Evolutionary conservation across 2,888 invertebrate genomes (phyloP).

Genomic region (Acrobasis consociella): DNA sequence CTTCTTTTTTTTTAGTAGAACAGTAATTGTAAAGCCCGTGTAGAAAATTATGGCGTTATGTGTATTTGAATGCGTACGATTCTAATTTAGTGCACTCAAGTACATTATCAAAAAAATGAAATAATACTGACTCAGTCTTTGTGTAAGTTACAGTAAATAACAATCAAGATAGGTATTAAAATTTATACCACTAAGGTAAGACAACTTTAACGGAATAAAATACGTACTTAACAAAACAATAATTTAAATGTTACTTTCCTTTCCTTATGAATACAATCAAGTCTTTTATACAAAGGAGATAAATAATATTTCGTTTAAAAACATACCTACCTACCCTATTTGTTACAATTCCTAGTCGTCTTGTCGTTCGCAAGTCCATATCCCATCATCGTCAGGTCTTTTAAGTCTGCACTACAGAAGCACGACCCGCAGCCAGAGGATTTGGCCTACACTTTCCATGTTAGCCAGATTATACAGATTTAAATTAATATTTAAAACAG

Average conservation of each 20-base stretch:
- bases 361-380: slow-evolving; percentile 41
- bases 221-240: neutral
- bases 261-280: slow-evolving; percentile 35
- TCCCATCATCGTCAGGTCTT: too few species aligned
- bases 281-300: slow-evolving; percentile 37
- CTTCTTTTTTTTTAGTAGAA: too few species aligned
- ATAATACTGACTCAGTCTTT: slow-evolving; percentile 36
- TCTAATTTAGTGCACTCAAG: neutral
- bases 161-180: slow-evolving; percentile 1
- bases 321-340: slow-evolving; percentile 42
- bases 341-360: slow-evolving; percentile 50
- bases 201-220: neutral
- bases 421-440: too few species aligned
- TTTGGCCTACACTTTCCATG: too few species aligned
- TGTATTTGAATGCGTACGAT: neutral
- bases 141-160: slow-evolving; percentile 27
- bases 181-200: neutral
- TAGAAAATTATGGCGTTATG: neutral
- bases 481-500: too few species aligned
- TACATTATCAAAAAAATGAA: slow-evolving; percentile 23
- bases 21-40: too few species aligned
- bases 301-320: slow-evolving; percentile 38
- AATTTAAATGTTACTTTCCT: slow-evolving; percentile 16
- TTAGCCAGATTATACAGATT: too few species aligned
- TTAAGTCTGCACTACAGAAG: too few species aligned